Evolutionary conservation across 1,140 invertebrate genomes (phyloP).

Genomic region (Musca domestica): DNA sequence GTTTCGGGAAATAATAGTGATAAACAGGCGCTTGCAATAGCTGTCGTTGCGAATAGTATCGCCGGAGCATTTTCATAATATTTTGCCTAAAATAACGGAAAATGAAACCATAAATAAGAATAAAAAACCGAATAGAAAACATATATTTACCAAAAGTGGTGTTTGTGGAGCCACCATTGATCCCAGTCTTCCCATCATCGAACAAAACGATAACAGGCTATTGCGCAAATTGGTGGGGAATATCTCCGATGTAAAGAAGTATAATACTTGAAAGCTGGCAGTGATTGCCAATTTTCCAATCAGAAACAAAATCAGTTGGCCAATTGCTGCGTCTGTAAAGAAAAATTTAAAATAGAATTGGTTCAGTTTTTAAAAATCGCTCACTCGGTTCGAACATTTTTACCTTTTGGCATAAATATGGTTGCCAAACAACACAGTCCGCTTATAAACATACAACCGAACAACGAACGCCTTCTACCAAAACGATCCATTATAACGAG

Average conservation of each 20-base stretch:
- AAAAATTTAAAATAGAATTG: neutral
- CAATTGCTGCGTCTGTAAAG: constrained; percentile 35
- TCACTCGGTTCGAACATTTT: constrained; percentile 32
- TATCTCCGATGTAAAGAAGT: constrained; percentile 71
- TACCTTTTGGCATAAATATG: constrained; percentile 36
- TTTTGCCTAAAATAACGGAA: constrained; percentile 53
- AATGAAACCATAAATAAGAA: neutral
- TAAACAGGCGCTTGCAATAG: constrained; percentile 60
- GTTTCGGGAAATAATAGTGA: constrained; percentile 70
- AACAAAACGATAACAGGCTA: constrained; percentile 66
- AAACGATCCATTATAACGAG: constrained; percentile 64
- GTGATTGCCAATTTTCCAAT: constrained; percentile 73
- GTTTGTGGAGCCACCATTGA: constrained; percentile 73
- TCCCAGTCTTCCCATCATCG: constrained; percentile 70
- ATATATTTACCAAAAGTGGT: constrained; percentile 61
- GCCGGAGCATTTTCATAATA: constrained; percentile 60
- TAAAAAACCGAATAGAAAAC: neutral
- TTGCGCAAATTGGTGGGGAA: constrained; percentile 69
- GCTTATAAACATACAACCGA: constrained; percentile 62
- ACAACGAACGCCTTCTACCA: constrained; percentile 63
- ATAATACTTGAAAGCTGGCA: constrained; percentile 67
- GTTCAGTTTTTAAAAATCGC: neutral
- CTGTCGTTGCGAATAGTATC: constrained; percentile 62
- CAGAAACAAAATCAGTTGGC: constrained; percentile 63
- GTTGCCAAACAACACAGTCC: constrained; percentile 55